Base-by-base conservation (phyloP, 2,888 invertebrate genomes). In the Gonocerus acuteangulatus region DNA sequence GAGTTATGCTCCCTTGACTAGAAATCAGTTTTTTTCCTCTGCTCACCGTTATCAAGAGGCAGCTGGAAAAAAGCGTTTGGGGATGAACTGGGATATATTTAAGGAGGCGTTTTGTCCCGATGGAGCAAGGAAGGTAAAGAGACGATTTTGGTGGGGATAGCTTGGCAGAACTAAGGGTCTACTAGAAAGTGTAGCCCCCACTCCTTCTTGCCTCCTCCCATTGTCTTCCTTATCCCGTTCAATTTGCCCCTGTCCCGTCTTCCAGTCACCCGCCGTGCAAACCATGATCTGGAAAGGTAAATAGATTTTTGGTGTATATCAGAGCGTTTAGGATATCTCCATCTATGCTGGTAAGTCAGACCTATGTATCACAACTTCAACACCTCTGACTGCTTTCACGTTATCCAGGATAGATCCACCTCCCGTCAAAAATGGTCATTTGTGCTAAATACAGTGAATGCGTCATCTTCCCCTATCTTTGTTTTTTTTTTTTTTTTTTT, bases 81-180 rank as follows among this genome's bases (percentile, higher is more conserved):
- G 49, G 49, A 49, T 19, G 2, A 16, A 16, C 7, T 3, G 27
- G n/a, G n/a, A n/a, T n/a, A n/a, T n/a, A n/a, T n/a, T n/a, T n/a
- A n/a, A n/a, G n/a, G n/a, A n/a, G 22, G n/a, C 7, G 58, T 57
- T 58, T 59, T 58, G 64, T 64, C 61, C 64, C 61, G 64, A 64
- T 44, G 22, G 59, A 58, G 61, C 61, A 61, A 59, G 61, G 45
- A 59, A 47, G 49, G 59, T 48, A 64, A 60, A 56, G 60, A 62
- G 57, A 57, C 19, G 57, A 36, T 36, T 51, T 51, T 22, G 61
- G 45, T 32, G 56, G 32, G 27, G 57, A 44, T n/a, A n/a, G 51
- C 58, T 61, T 64, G 64, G 61, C 64, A 58, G 64, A 64, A 64
- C 64, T 64, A 64, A 61, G 64, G 44, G 60, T 44, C 52, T n/a